A percentile compares a stretch with the other conserved stretches of the same genome.
phyloP scores from a whole-genome alignment of 2,888 invertebrate genomes.

The Lasioglossum villosulum region DNA sequence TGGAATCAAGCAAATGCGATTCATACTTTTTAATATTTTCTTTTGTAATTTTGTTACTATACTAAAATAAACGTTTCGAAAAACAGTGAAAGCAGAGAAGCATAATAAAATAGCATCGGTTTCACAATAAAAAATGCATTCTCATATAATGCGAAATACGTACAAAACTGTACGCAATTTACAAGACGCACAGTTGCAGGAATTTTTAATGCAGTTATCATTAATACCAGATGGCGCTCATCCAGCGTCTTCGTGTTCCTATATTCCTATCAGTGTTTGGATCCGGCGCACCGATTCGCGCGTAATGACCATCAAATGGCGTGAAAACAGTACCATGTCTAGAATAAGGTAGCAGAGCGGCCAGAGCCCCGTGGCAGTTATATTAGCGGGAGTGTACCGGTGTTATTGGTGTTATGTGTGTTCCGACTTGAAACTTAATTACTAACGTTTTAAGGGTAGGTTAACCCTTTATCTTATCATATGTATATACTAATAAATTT shows the following conservation, averaged over 20 bases:
- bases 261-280: too few species aligned
- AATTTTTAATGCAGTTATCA: background rate
- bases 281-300: too few species aligned
- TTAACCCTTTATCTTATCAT: too few species aligned
- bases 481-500: too few species aligned
- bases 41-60: conserved; percentile 2
- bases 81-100: background rate
- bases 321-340: too few species aligned
- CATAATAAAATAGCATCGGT: background rate
- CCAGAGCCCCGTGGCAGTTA: too few species aligned
- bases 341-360: too few species aligned
- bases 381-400: too few species aligned
- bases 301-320: too few species aligned
- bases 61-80: background rate
- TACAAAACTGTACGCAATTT: background rate
- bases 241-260: background rate
- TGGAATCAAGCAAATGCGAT: background rate
- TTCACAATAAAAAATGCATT: background rate
- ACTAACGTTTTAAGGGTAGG: too few species aligned
- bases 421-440: too few species aligned
- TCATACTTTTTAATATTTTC: background rate
- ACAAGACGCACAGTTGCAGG: background rate
- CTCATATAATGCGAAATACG: background rate
- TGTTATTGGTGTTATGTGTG: too few species aligned
- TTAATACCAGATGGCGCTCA: conserved; percentile 13